Evolutionary conservation across 2,888 invertebrate species (phyloP), one percentile per base, ranked within the genome.

Genomic region (Rotaria sp.): DNA sequence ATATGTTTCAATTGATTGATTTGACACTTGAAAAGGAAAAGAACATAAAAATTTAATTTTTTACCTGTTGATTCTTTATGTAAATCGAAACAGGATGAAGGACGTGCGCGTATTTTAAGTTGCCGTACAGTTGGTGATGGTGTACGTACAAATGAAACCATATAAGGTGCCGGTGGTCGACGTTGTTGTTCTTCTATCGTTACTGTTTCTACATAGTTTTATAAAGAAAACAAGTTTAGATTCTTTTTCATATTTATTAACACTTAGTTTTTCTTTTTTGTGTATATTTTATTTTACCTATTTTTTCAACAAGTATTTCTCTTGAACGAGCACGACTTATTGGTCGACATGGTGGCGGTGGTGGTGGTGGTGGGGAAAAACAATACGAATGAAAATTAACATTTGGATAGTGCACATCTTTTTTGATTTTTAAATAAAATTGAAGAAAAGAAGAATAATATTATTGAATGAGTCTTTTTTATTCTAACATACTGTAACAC

Each of bases 121-220:
- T 80, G 80, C 45, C 80, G 80, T n/a, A 80, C 21, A 45, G 41
- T 11, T 26, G 80, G 80, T 21, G 67, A 67, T 67, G 67, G 67
- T 67, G 35, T 21, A 30, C 67, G 67, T 4, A 67, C 67, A 67
- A 21, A 67, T 67, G 67, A 67, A 67, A 67, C 67, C 45, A 80
- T 80, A 45, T 15, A 80, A 26, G 80, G 80, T 45, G 80, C 45
- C 24, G 80, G 80, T n/a, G 80, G 80, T 45, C 45, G 80, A 45
- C 80, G 80, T 80, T 45, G n/a, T 80, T 45, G 45, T 80, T 80
- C 80, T 80, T 80, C 80, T 15, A 80, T 80, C n/a, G 80, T 80
- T 1, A 80, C 80, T 13, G 80, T 80, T 80, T 80, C 80, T 67
- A 50, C 4, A 45, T 45, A 57, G 5, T 55, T 67, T 67, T 30